These are phyloP conservation scores for Rhea pennata DNA, from an alignment of 2,113 vertebrate genomes.

Conservation along the genomic window DNA sequence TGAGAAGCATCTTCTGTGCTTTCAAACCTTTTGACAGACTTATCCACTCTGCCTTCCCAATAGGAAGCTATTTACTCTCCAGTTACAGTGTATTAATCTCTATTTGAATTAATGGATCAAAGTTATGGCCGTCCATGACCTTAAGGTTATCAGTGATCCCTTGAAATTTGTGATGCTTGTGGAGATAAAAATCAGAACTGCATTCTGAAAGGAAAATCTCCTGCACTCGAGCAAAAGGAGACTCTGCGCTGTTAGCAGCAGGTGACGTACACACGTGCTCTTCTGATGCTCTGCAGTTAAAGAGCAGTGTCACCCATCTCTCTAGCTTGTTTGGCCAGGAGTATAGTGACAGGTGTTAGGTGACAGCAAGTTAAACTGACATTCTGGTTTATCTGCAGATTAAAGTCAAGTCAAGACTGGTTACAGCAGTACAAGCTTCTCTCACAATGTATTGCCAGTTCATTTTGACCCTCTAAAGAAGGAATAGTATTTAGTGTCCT, in stretches of 20 bases:
- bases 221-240: neutral
- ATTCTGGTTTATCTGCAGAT: conserved; percentile 50
- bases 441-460: neutral
- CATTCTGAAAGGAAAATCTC: neutral
- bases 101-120: neutral
- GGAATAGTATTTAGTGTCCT: neutral
- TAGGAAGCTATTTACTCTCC: neutral
- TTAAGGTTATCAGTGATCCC: neutral
- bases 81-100: neutral
- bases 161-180: neutral
- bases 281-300: neutral
- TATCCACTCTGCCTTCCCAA: neutral
- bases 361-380: conserved; percentile 54
- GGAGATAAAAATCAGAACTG: neutral
- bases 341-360: conserved; percentile 15
- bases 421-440: conserved; percentile 21
- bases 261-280: neutral
- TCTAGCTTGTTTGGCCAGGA: conserved; percentile 37
- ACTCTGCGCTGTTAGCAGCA: neutral
- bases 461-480: conserved; percentile 25
- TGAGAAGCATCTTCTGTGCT: neutral
- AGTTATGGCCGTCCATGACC: neutral
- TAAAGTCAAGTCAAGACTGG: conserved; percentile 47
- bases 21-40: conserved; percentile 8
- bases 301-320: conserved; percentile 8